These are phyloP conservation scores for Drosophila lutescens DNA, from an alignment of 2,888 invertebrate species.

Conservation along the genomic window DNA sequence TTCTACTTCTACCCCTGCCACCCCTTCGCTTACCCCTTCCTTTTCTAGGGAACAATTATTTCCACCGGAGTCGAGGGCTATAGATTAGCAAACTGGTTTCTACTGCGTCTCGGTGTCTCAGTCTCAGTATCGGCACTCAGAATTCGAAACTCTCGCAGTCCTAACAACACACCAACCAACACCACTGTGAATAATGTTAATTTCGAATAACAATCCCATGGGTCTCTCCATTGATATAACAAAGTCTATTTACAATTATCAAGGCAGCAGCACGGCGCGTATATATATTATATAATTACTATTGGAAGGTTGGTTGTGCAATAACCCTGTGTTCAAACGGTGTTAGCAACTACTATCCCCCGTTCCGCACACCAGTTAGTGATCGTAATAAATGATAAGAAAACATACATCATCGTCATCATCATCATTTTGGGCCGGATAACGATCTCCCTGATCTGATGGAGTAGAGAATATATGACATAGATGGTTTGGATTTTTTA, in stretches of 20 bases:
- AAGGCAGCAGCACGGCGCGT: conserved; percentile 24
- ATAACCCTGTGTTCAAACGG: conserved; percentile 24
- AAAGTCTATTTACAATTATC: conserved; percentile 44
- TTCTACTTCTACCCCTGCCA: background rate
- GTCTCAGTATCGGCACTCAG: conserved; percentile 4
- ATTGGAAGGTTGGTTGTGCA: conserved; percentile 42
- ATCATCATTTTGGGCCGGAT: conserved; percentile 22
- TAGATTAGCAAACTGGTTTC: conserved; percentile 52
- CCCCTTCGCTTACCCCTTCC: background rate
- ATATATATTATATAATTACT: conserved; percentile 30
- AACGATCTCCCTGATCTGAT: conserved; percentile 37
- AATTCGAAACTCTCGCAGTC: conserved; percentile 14
- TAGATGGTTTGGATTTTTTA: conserved; percentile 13
- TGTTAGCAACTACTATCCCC: conserved; percentile 26
- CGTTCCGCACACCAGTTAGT: conserved; percentile 36
- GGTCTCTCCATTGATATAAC: conserved; percentile 28
- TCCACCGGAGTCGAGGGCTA: conserved; percentile 25
- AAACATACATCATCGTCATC: conserved; percentile 34
- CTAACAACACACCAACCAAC: conserved; percentile 9
- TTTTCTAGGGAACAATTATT: conserved; percentile 10
- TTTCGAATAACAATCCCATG: conserved; percentile 46
- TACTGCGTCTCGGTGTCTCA: conserved; percentile 9
- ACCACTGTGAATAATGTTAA: conserved; percentile 34
- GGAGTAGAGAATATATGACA: conserved; percentile 43
- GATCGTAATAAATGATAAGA: conserved; percentile 23